phyloP scores from a whole-genome alignment of 2,113 vertebrate genomes.

The Eonycteris spelaea region DNA sequence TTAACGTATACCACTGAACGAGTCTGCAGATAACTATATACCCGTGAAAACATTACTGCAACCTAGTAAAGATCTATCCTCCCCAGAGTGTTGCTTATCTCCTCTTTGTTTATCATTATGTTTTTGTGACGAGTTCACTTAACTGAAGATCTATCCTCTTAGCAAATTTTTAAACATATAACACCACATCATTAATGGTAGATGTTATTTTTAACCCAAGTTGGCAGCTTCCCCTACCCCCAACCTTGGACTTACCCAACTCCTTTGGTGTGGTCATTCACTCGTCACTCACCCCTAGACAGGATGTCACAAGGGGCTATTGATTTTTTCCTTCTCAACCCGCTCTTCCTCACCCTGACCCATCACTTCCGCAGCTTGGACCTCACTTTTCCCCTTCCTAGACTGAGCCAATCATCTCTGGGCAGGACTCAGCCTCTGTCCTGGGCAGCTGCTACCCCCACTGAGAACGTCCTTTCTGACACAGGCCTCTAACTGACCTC shows the following conservation, averaged over 20 bases:
- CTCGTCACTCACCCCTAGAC: not conserved
- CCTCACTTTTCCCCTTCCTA: not conserved
- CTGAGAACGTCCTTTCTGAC: no score
- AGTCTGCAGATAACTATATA: not conserved
- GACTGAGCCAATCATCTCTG: rapidly evolving
- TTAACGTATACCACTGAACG: not conserved
- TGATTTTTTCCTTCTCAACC: not conserved
- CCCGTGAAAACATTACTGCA: not conserved
- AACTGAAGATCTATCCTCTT: not conserved
- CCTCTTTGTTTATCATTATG: not conserved
- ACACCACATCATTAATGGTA: not conserved
- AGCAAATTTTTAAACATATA: not conserved
- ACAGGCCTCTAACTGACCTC: no score
- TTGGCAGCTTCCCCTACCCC: rapidly evolving
- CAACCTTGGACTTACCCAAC: not conserved
- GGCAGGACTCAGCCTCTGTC: not conserved
- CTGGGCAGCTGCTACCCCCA: rapidly evolving
- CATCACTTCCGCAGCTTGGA: not conserved
- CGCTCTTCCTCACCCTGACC: not conserved
- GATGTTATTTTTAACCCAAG: not conserved
- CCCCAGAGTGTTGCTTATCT: not conserved
- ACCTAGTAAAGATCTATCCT: not conserved
- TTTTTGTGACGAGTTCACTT: not conserved
- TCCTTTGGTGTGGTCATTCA: not conserved
- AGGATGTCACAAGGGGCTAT: rapidly evolving